These are phyloP conservation scores for silkworm (Bombyx mori) DNA, from an alignment of 1,140 invertebrate genomes.

Conservation along the genomic window ASM3026992v2 NC_085128.1:6441001-6441500, in stretches of 20 bases:
- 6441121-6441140: too few species aligned
- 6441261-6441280: slow-evolving; percentile 9
- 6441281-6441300: slow-evolving; percentile 17
- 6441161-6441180: too few species aligned
- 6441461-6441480: neutral
- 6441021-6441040: too few species aligned
- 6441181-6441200: too few species aligned
- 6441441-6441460: slow-evolving; percentile 20
- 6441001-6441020: too few species aligned
- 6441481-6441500: neutral
- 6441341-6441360: neutral
- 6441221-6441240: too few species aligned
- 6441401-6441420: slow-evolving; percentile 15
- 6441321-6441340: slow-evolving; percentile 13
- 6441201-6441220: too few species aligned
- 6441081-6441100: too few species aligned
- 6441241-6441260: slow-evolving; percentile 1
- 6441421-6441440: slow-evolving; percentile 17
- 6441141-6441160: too few species aligned
- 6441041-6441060: too few species aligned
- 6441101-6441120: too few species aligned
- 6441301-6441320: slow-evolving; percentile 16
- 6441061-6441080: too few species aligned
- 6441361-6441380: slow-evolving; percentile 11
- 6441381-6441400: slow-evolving; percentile 2